Conservation (phyloP, 1,140 invertebrate species). For the Anoplolepis gracilipes region DNA sequence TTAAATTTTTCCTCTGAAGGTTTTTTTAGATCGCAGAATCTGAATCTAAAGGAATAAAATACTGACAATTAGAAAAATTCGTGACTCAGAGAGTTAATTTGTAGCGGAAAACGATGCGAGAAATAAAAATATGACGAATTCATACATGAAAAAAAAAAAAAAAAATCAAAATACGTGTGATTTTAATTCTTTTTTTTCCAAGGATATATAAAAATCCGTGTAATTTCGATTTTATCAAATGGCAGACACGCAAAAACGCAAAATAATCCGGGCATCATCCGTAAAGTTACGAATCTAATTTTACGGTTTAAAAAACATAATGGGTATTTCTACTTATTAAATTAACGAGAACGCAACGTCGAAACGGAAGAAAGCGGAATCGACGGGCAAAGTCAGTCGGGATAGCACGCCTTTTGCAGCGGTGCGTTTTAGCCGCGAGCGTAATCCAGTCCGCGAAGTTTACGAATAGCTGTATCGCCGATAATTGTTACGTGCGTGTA, state of each 20-base stretch:
- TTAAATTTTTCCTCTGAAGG: too few relatives aligned
- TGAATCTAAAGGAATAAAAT: too few relatives aligned
- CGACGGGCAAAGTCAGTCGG: too few relatives aligned
- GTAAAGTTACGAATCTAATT: slow-evolving; percentile 40
- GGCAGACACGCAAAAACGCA: neutral
- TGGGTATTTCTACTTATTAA: slow-evolving; percentile 24
- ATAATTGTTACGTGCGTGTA: slow-evolving; percentile 66
- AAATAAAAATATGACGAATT: neutral
- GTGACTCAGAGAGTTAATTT: too few relatives aligned
- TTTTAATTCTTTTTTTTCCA: neutral
- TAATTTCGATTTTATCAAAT: neutral
- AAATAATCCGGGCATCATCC: neutral
- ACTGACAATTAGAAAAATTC: too few relatives aligned
- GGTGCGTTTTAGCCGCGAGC: slow-evolving; percentile 11
- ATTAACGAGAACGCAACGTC: slow-evolving; percentile 48
- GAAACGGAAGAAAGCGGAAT: slow-evolving; percentile 53
- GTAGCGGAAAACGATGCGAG: neutral
- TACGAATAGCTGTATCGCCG: slow-evolving; percentile 34
- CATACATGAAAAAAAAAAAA: neutral
- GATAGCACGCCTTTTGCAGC: slow-evolving; percentile 26
- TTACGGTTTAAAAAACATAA: slow-evolving; percentile 27
- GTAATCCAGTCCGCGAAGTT: slow-evolving; percentile 11
- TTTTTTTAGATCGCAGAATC: too few relatives aligned
- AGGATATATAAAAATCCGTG: neutral
- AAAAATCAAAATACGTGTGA: neutral